Evolutionary conservation across 2,113 vertebrate genomes (phyloP).

Genomic region (Anseranas semipalmata): DNA sequence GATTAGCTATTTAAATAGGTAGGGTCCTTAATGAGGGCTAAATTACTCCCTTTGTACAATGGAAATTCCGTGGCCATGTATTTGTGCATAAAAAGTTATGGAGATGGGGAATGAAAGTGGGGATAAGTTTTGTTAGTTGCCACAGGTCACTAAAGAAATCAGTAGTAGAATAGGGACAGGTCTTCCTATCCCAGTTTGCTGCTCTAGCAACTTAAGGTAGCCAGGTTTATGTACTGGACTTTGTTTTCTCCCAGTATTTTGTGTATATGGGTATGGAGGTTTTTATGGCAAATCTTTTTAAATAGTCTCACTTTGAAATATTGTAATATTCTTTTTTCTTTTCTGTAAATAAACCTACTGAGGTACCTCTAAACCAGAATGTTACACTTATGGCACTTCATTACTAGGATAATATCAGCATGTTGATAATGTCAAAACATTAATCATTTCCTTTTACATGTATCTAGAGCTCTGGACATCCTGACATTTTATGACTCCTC

Average conservation of each 20-base stretch:
- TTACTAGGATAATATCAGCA: neutral
- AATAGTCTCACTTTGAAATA: neutral
- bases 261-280: neutral
- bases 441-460: neutral
- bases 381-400: neutral
- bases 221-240: neutral
- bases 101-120: neutral
- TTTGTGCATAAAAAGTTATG: neutral
- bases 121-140: neutral
- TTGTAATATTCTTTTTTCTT: neutral
- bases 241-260: neutral
- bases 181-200: neutral
- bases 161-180: neutral
- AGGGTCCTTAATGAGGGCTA: neutral
- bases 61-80: neutral
- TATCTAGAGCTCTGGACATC: neutral
- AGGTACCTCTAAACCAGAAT: neutral
- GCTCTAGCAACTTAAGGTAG: neutral
- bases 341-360: neutral
- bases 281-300: neutral
- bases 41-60: neutral
- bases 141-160: neutral
- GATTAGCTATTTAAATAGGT: neutral
- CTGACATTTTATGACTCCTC: neutral
- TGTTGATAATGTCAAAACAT: neutral